A percentile compares a stretch with the other conserved stretches of the same genome.
Conservation (phyloP, 1,140 invertebrate genomes). For the Euglossa dilemma region DNA sequence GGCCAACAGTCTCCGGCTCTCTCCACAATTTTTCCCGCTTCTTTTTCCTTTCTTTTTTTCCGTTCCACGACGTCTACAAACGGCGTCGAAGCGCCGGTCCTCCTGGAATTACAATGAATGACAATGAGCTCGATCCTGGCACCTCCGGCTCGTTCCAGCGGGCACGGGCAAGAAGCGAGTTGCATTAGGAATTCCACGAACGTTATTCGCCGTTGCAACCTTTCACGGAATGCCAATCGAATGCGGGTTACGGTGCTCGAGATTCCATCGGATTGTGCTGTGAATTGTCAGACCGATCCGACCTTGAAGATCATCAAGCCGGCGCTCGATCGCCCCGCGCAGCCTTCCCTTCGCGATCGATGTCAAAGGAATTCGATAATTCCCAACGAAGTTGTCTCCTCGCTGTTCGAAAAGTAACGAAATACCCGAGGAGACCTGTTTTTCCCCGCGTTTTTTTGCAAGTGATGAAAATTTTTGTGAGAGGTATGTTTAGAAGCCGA, state of each 20-base stretch:
- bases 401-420: too few relatives aligned
- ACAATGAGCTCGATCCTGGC: conserved; percentile 18
- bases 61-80: conserved; percentile 8
- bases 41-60: neutral
- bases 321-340: neutral
- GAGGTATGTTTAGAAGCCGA: too few relatives aligned
- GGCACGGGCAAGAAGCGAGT: neutral
- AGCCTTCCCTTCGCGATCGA: neutral
- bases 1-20: too few relatives aligned
- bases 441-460: too few relatives aligned
- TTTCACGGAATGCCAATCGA: conserved; percentile 72
- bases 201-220: conserved; percentile 60
- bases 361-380: neutral
- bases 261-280: conserved; percentile 57
- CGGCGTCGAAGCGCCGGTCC: conserved; percentile 20
- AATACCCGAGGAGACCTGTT: too few relatives aligned
- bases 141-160: conserved; percentile 20
- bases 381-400: too few relatives aligned
- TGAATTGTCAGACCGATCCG: conserved; percentile 25
- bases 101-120: conserved; percentile 60
- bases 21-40: too few relatives aligned
- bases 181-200: conserved; percentile 72
- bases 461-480: too few relatives aligned
- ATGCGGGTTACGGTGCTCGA: conserved; percentile 60
- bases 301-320: conserved; percentile 39